Base-by-base conservation (phyloP, 92 coral and sea anemone genomes). In the Actinernus sp. region DNA sequence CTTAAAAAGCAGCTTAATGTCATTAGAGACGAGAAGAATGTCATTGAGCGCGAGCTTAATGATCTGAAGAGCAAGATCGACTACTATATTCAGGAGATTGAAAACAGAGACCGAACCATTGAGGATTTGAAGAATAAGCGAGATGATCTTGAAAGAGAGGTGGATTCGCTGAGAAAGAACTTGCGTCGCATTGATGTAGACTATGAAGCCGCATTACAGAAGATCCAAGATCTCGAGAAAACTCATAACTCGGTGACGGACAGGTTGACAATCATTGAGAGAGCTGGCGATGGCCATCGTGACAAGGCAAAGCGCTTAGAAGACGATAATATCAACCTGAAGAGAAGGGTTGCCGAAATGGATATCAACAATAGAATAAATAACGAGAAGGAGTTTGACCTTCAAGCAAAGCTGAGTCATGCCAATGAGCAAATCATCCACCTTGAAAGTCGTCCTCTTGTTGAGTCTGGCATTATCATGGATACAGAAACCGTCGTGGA, bases 41-140 rank as follows among this genome's bases (percentile, higher is more conserved):
- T 44, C 11, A 76, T 77, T 47, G 99, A 95, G 61, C 79, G 86
- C 29, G 92, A 87, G 65, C 65, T 87, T 5, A 85, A 89, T 6
- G 95, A 91, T 65, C 88, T 95, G 37, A 88, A 91, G 68, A 93
- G 96, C 57, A 92, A 95, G 74, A 84, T 74, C 49, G 87, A 81
- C 58, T 89, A 86, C 62, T 76, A 79, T 49, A 79, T 48, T 31
- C 77, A 81, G 43, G 99, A 95, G 68, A 77, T 91, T 21, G 97
- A 95, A n/a, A 81, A 62, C 55, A 80, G 86, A 58, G 95, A 95
- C 41, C 79, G 81, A n/a, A 65, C 55, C 17, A 95, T 95, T 13
- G 68, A 62, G 27, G 91, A 84, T 34, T 72, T 95, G 58, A 95
- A 82, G 68, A 86, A 77, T 64, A 92, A 64, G 18, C 60, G 74